Conservation (phyloP, 2,797 vertebrate genomes). For the Choloepus didactylus region DNA sequence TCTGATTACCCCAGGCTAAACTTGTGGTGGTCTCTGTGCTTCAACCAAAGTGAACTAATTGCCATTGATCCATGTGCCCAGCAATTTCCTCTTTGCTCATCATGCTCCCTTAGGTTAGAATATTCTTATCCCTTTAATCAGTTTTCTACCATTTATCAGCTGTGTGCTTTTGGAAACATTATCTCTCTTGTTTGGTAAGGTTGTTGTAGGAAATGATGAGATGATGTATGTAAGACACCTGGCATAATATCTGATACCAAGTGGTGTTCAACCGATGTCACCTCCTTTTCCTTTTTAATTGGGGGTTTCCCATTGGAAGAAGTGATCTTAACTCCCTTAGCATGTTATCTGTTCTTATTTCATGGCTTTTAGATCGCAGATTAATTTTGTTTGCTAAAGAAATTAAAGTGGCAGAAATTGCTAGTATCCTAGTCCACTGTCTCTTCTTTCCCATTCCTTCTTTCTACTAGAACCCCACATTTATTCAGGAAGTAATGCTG, state of each 20-base stretch:
- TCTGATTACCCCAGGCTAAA: neutral
- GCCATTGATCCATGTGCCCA: too few species aligned
- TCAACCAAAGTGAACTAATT: neutral
- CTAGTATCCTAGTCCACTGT: neutral
- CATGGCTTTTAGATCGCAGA: neutral
- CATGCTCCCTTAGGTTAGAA: neutral
- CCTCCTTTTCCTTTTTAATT: neutral
- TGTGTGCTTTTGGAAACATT: neutral
- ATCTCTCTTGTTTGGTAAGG: neutral
- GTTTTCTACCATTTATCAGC: neutral
- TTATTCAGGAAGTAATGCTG: neutral
- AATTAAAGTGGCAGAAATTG: neutral
- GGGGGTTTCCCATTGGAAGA: neutral
- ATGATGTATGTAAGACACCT: neutral
- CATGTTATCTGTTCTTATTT: neutral
- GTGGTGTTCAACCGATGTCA: neutral
- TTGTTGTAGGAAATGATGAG: neutral
- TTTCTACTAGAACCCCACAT: neutral
- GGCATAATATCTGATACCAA: too few species aligned
- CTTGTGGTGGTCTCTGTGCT: neutral
- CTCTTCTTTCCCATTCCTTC: neutral
- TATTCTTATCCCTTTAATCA: neutral
- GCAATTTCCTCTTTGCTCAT: neutral
- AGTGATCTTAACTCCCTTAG: neutral
- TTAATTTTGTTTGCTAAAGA: slow-evolving; percentile 15